phyloP scores from a whole-genome alignment of 2,888 invertebrate species.

The Arctia plantaginis region DNA sequence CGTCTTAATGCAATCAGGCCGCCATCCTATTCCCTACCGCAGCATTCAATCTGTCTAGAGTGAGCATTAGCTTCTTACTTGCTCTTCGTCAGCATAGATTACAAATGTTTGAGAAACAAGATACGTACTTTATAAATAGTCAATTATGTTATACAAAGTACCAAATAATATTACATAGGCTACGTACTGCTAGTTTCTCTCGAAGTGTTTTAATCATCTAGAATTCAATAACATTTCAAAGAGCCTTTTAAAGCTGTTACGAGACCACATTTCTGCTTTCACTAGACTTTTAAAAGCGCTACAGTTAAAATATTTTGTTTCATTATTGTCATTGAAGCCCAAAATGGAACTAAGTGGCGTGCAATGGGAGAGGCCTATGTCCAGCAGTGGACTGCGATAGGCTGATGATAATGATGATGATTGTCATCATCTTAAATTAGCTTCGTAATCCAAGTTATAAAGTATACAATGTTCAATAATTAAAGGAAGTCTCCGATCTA shows the following conservation, averaged over 20 bases:
- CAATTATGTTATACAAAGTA: not conserved
- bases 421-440: slow-evolving; percentile 12
- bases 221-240: slow-evolving; percentile 3
- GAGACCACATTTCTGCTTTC: slow-evolving; percentile 1
- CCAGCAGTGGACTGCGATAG: too few relatives aligned
- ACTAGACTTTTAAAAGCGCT: not conserved
- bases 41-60: too few relatives aligned
- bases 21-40: too few relatives aligned
- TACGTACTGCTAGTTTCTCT: not conserved
- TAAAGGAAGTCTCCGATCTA: slow-evolving; percentile 8
- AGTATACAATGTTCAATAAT: slow-evolving; percentile 11
- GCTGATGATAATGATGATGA: too few relatives aligned
- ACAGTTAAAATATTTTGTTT: slow-evolving; percentile 1
- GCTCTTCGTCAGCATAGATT: not conserved
- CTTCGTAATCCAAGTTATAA: slow-evolving; percentile 10
- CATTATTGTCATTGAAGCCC: too few relatives aligned
- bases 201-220: not conserved
- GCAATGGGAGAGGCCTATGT: too few relatives aligned
- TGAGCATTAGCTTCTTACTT: not conserved
- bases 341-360: too few relatives aligned
- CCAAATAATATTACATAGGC: not conserved
- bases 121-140: not conserved
- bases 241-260: not conserved
- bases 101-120: not conserved
- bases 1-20: too few relatives aligned